Evolutionary conservation across 2,797 vertebrate genomes (phyloP).

Genomic region (Acrossocheilus wenchowensis): DNA sequence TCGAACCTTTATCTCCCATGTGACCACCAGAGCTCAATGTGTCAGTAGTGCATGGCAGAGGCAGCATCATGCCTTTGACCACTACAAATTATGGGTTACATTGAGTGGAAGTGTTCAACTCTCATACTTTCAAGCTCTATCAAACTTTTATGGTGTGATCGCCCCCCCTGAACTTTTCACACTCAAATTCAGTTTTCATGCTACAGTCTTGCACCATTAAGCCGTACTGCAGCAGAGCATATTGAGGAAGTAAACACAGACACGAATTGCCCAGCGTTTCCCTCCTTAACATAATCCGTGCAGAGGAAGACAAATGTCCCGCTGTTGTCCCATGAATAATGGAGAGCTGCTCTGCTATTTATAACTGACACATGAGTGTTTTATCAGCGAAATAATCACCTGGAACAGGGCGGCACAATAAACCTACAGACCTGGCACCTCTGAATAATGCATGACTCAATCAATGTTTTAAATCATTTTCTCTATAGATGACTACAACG

Average conservation of each 20-base stretch:
- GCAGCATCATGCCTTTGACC: neutral
- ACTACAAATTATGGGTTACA: neutral
- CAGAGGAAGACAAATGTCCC: conserved; percentile 90
- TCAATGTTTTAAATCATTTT: conserved; percentile 48
- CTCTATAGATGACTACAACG: conserved; percentile 8
- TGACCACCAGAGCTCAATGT: neutral
- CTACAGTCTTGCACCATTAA: conserved; percentile 43
- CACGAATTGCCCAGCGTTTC: conserved; percentile 71
- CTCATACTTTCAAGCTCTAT: conserved; percentile 29
- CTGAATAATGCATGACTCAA: conserved; percentile 52
- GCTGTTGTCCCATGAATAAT: conserved; percentile 86
- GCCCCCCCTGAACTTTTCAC: conserved; percentile 19
- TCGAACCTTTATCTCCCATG: neutral
- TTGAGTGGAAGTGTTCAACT: neutral
- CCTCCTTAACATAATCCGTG: conserved; percentile 88
- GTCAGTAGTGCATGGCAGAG: neutral
- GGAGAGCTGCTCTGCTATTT: conserved; percentile 84
- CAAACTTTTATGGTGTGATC: neutral
- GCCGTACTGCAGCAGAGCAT: conserved; percentile 6
- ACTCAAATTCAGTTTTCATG: conserved; percentile 20
- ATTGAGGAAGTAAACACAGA: conserved; percentile 55
- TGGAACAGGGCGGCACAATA: conserved; percentile 58
- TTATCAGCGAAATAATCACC: conserved; percentile 69
- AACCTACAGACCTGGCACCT: conserved; percentile 44
- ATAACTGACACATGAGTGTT: conserved; percentile 81